Evolutionary conservation across 2,113 vertebrate species (phyloP).

Genomic region (Sprattus sprattus): DNA sequence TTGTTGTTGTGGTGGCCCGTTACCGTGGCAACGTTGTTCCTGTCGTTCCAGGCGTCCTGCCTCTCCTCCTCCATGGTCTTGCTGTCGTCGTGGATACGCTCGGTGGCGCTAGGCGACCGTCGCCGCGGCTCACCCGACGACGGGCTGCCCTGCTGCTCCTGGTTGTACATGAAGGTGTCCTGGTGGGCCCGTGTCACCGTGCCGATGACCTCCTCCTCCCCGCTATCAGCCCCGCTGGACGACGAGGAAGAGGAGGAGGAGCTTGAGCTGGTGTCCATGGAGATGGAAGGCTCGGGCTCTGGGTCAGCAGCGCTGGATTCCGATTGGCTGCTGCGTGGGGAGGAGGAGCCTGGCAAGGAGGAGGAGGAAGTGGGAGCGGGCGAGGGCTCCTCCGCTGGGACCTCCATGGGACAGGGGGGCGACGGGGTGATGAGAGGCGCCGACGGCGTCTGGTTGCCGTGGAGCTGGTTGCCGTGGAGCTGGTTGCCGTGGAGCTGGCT

Average conservation of each 20-base stretch:
- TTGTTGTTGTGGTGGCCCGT: conserved; percentile 39
- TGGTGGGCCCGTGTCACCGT: conserved; percentile 86
- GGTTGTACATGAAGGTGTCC: conserved; percentile 92
- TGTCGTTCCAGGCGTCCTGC: conserved; percentile 67
- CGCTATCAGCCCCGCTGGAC: conserved; percentile 71
- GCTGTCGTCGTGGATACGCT: conserved; percentile 21
- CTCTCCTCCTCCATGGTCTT: conserved; percentile 51
- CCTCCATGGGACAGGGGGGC: conserved; percentile 20
- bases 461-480: conserved; percentile 50
- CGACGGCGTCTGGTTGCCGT: conserved; percentile 44
- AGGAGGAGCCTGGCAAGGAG: conserved; percentile 52
- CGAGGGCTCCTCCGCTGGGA: conserved; percentile 58
- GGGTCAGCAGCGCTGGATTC: conserved; percentile 53
- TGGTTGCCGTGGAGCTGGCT: conserved; percentile 48
- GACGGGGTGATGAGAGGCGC: conserved; percentile 41
- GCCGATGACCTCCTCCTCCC: conserved; percentile 86
- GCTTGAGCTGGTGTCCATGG: conserved; percentile 68
- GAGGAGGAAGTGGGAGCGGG: conserved; percentile 58
- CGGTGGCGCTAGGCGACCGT: conserved; percentile 49
- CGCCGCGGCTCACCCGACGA: conserved; percentile 45
- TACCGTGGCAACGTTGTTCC: conserved; percentile 64
- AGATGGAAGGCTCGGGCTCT: conserved; percentile 27
- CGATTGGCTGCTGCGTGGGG: conserved; percentile 46
- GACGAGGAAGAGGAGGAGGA: conserved; percentile 60
- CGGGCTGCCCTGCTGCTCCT: conserved; percentile 77